A percentile compares a stretch with the other conserved stretches of the same genome.
Evolutionary conservation across 1,140 invertebrate species (phyloP).

Genomic region (Anthonomus grandis): DNA sequence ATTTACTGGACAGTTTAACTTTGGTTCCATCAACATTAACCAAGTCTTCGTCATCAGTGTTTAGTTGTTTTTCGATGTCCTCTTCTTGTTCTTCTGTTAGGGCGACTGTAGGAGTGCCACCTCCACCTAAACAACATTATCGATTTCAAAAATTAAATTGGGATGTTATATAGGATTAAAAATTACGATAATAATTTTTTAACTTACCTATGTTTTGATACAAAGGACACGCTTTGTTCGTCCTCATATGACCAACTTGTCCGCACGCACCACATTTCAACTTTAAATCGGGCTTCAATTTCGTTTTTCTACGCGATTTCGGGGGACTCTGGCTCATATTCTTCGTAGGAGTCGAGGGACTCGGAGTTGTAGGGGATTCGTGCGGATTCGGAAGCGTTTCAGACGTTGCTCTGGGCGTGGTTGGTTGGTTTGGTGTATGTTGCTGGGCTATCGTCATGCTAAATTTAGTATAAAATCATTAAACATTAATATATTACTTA

Average conservation of each 20-base stretch:
- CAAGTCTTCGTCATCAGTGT: conserved; percentile 77
- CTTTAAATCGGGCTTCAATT: conserved; percentile 86
- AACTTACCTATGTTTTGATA: conserved; percentile 66
- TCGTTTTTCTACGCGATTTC: conserved; percentile 69
- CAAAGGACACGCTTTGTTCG: conserved; percentile 94
- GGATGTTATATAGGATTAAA: not conserved
- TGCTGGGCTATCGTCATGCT: conserved; percentile 22
- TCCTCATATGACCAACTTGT: conserved; percentile 79
- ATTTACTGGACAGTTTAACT: conserved; percentile 76
- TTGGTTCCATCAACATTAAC: conserved; percentile 92
- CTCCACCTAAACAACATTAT: conserved; percentile 43
- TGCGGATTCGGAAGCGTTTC: conserved; percentile 33
- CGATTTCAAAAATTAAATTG: not conserved
- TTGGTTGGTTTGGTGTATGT: not conserved
- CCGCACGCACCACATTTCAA: conserved; percentile 97
- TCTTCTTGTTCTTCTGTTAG: conserved; percentile 81
- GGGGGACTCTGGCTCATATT: conserved; percentile 32
- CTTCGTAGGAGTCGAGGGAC: conserved; percentile 39
- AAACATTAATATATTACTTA: too few relatives aligned
- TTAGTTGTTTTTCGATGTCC: conserved; percentile 72
- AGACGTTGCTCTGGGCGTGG: conserved; percentile 16
- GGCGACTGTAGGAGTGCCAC: conserved; percentile 64
- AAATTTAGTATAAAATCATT: not conserved
- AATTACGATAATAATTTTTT: not conserved
- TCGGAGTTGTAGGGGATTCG: conserved; percentile 41